Base-by-base conservation (phyloP, 2,113 vertebrate genomes). In the Lasiurus cinereus region DNA sequence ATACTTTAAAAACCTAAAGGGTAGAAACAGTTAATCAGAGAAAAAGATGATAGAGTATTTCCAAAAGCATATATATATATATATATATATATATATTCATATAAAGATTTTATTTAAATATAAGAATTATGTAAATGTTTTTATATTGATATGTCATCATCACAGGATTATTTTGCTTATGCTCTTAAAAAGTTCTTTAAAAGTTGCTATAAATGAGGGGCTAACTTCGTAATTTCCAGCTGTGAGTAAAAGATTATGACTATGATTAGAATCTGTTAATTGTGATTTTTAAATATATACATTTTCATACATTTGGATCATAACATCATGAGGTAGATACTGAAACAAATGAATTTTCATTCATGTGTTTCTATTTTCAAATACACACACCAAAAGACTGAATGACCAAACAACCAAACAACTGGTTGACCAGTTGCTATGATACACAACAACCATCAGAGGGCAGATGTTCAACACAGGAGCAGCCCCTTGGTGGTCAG, bases 261-360 rank as follows among this genome's bases (percentile, higher is more conserved):
- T 93, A 54, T n/a, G 56, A 77, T 92, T 29, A 72, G 79, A 70
- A 77, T 76, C 52, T 85, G 77, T 2, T 56, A 84, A 29, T n/a
- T 43, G 39, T 79, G 18, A n/a, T 87, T 95, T 96, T 86, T 83
- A 87, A 95, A 88, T 90, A 96, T 83, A 78, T 94, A 19, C 39
- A 79, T 62, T 46, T 96, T 50, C 82, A 96, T 93, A 79, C 24
- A 80, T 79, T 92, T 74, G 31, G 9, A 31, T n/a, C 29, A 4
- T 64, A 95, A 6, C 18, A 46, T 91, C 39, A 67, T n/a, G 64
- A 31, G 14, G 31, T 67, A 12, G 64, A 31, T 67, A 67, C 14
- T 56, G 79, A 83, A 88, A 92, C 8, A 91, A 91, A 70, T 87
- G 21, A 78, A 56, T 88, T 84, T 82, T 1, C 16, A 36, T 31